Percentiles rank a stretch among this genome's conserved stretches.
phyloP scores from a whole-genome alignment of 2,888 invertebrate genomes.

The Celastrina argiolus region DNA sequence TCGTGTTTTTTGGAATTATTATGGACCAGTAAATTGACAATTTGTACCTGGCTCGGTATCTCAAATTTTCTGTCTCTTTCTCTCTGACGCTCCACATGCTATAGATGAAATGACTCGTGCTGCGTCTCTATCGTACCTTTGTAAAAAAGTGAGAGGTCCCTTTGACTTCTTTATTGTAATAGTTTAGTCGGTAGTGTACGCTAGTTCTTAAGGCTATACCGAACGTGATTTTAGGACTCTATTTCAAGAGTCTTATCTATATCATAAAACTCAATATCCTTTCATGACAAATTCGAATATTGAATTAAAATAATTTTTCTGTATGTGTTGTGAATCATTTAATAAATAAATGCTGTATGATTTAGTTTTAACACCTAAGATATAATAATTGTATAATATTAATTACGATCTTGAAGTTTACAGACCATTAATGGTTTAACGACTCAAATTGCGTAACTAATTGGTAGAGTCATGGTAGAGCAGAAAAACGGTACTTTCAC shows the following conservation, averaged over 20 bases:
- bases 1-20: neutral
- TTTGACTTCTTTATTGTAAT: conserved; percentile 22
- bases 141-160: conserved; percentile 17
- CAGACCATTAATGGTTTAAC: conserved; percentile 8
- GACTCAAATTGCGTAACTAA: conserved; percentile 10
- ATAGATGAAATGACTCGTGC: conserved; percentile 5
- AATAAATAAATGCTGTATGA: neutral
- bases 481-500: conserved; percentile 12
- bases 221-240: conserved; percentile 16
- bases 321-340: neutral
- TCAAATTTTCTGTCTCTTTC: conserved; percentile 14
- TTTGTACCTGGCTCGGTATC: conserved; percentile 12
- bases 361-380: neutral
- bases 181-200: conserved; percentile 20
- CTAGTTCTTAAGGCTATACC: conserved; percentile 14
- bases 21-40: neutral
- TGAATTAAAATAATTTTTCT: neutral
- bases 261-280: conserved; percentile 17
- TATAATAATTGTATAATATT: conserved; percentile 6
- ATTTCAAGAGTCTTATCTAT: conserved; percentile 15
- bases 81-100: conserved; percentile 11
- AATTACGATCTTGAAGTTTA: conserved; percentile 1
- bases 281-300: conserved; percentile 12
- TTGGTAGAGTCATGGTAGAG: neutral
- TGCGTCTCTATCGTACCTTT: conserved; percentile 20